These are phyloP conservation scores for Cheilosia urbana DNA, from an alignment of 2,888 invertebrate genomes.

Conservation along the genomic window DNA sequence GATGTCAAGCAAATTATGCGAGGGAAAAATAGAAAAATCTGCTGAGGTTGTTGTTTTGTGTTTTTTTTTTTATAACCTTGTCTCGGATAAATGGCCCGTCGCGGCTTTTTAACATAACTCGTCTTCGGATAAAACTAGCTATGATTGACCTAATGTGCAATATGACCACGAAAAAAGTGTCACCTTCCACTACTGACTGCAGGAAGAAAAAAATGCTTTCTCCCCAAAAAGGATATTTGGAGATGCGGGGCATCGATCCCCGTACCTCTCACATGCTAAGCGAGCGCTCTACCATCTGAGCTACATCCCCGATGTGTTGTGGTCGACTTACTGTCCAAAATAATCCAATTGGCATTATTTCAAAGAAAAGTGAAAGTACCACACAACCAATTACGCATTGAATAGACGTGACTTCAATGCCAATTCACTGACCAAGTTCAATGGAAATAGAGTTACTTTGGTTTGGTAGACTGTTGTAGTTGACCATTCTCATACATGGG, in stretches of 20 bases:
- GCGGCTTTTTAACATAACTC: too few species aligned
- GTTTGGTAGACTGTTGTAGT: neutral
- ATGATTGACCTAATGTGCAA: too few species aligned
- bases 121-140: too few species aligned
- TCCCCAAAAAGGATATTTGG: conserved; percentile 77
- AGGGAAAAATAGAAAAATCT: too few species aligned
- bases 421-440: neutral
- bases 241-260: conserved; percentile 84
- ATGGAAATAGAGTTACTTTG: neutral
- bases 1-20: too few species aligned
- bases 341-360: neutral
- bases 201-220: neutral
- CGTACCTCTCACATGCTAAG: conserved; percentile 84
- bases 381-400: too few species aligned
- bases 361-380: conserved; percentile 1
- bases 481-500: conserved; percentile 76
- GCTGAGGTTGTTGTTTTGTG: too few species aligned
- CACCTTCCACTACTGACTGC: neutral
- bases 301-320: conserved; percentile 81
- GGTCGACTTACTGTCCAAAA: neutral
- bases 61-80: too few species aligned
- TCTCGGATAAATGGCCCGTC: too few species aligned
- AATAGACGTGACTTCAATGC: neutral
- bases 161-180: too few species aligned
- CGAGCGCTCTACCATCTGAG: conserved; percentile 84